Evolutionary conservation across 2,888 invertebrate genomes (phyloP).

Genomic region (Ischnura elegans): DNA sequence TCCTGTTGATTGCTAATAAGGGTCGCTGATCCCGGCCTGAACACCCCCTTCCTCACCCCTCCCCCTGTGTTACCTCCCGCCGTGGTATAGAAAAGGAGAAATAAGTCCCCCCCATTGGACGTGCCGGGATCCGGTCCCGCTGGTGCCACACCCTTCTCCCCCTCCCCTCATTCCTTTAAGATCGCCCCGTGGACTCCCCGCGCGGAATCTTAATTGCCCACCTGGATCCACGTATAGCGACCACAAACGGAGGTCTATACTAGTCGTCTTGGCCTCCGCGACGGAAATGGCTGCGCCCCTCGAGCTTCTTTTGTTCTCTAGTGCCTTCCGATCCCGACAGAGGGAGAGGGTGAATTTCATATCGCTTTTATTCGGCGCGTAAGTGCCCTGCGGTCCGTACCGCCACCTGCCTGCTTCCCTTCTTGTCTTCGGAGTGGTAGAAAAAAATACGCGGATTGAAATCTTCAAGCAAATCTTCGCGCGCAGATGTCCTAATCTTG

Average conservation of each 20-base stretch:
- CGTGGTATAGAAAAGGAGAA: conserved; percentile 17
- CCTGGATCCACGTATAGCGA: conserved; percentile 46
- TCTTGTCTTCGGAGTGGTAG: too few species aligned
- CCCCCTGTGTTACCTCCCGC: background rate
- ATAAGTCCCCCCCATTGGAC: conserved; percentile 32
- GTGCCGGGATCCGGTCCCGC: conserved; percentile 65
- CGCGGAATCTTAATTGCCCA: conserved; percentile 59
- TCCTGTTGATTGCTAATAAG: conserved; percentile 33
- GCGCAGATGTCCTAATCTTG: too few species aligned
- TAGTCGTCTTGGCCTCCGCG: background rate
- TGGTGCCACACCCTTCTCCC: background rate
- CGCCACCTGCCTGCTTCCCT: conserved; percentile 29
- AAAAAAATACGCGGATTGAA: background rate
- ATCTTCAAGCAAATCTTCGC: too few species aligned
- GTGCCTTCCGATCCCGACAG: background rate
- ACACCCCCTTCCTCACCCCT: background rate
- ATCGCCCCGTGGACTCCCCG: background rate
- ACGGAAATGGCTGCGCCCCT: conserved; percentile 3
- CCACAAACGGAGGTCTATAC: conserved; percentile 44
- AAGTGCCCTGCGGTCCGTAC: background rate
- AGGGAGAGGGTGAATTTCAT: conserved; percentile 39
- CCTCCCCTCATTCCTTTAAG: background rate
- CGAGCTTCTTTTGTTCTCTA: conserved; percentile 11
- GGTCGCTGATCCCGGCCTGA: conserved; percentile 56
- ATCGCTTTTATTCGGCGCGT: background rate